Percentiles rank a stretch among this genome's conserved stretches.
phyloP scores from a whole-genome alignment of 2,113 vertebrate species.

The Barbus barbus region DNA sequence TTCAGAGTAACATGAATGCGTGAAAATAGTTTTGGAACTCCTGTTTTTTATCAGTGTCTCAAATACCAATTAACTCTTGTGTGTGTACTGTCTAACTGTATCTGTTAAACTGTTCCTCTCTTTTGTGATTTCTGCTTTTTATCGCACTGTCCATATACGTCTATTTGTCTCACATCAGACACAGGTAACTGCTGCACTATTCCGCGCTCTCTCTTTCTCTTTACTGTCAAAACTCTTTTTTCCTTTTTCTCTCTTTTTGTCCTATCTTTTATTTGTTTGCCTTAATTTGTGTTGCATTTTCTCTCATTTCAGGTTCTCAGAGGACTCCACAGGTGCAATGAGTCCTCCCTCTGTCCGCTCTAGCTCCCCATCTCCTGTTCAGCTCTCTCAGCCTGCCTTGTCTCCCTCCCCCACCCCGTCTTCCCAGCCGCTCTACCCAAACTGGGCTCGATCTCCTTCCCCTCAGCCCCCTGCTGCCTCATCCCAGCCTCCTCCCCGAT shows the following conservation, averaged over 20 bases:
- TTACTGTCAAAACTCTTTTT: constrained; percentile 44
- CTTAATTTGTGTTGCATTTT: constrained; percentile 32
- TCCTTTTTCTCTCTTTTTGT: constrained; percentile 54
- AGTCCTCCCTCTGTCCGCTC: constrained; percentile 80
- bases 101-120: constrained; percentile 65
- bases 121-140: constrained; percentile 67
- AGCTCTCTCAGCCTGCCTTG: constrained; percentile 75
- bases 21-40: neutral
- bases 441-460: constrained; percentile 75
- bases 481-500: constrained; percentile 76
- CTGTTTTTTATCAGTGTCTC: neutral
- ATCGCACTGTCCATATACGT: constrained; percentile 57
- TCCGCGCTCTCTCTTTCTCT: constrained; percentile 45
- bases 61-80: neutral
- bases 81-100: constrained; percentile 22
- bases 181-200: constrained; percentile 67
- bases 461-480: constrained; percentile 76
- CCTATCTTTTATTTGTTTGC: constrained; percentile 23
- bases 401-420: constrained; percentile 71
- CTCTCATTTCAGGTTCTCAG: constrained; percentile 76
- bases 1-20: neutral
- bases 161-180: constrained; percentile 70
- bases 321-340: constrained; percentile 81
- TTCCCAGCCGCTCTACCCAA: constrained; percentile 73
- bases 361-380: constrained; percentile 75